phyloP scores from a whole-genome alignment of 2,888 invertebrate genomes.

The Mactromeris polynyma region DNA sequence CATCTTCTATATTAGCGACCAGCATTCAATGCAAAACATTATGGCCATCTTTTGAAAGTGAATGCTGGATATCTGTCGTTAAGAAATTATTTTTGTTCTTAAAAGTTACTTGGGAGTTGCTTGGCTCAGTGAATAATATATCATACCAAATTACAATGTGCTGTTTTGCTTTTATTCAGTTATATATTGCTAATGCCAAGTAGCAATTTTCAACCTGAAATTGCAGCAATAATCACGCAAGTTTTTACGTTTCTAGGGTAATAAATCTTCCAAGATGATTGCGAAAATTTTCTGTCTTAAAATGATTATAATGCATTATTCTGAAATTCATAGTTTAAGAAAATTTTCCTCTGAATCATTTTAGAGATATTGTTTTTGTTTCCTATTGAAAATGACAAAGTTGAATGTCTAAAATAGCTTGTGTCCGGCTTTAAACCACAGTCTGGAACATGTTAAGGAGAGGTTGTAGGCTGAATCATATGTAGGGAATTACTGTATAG shows the following conservation, averaged over 20 bases:
- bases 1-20: no score
- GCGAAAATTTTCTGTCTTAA: slow-evolving; percentile 1
- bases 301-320: neutral
- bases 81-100: no score
- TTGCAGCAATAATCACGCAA: neutral
- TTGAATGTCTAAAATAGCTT: no score
- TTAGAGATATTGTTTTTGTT: neutral
- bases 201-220: neutral
- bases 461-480: no score
- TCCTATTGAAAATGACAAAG: neutral
- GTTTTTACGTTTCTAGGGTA: neutral
- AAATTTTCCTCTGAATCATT: neutral
- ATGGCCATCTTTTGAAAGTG: no score
- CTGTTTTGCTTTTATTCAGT: neutral
- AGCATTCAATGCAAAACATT: no score
- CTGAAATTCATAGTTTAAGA: neutral
- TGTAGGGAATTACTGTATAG: no score
- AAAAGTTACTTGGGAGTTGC: no score
- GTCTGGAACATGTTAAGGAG: no score
- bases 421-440: no score
- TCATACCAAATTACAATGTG: neutral
- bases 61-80: no score
- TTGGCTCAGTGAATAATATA: no score
- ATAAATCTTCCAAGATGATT: neutral
- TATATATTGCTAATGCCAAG: neutral